Percentiles rank a stretch among this genome's conserved stretches.
Conservation (phyloP, 2,888 invertebrate genomes). For the Hypena proboscidalis region DNA sequence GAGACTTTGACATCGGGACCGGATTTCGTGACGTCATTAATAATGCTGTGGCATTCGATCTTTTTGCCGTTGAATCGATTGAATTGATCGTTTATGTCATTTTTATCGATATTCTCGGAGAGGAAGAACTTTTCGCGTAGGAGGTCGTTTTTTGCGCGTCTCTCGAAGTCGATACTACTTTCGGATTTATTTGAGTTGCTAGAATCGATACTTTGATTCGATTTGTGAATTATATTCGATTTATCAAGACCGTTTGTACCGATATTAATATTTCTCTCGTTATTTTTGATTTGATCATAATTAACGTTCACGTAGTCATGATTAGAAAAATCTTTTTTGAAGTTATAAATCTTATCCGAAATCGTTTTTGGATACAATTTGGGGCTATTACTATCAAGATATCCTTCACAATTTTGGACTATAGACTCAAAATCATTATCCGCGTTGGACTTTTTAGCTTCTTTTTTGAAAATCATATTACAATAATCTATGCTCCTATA, state of each 20-base stretch:
- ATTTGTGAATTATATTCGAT: conserved; percentile 20
- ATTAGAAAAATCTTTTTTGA: conserved; percentile 75
- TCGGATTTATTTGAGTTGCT: conserved; percentile 34
- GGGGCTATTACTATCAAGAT: conserved; percentile 49
- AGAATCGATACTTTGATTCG: conserved; percentile 13
- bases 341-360: conserved; percentile 72
- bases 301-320: conserved; percentile 74
- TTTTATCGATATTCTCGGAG: conserved; percentile 61
- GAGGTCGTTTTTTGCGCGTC: conserved; percentile 68
- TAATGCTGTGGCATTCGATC: conserved; percentile 77
- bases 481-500: conserved; percentile 77
- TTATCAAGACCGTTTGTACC: conserved; percentile 33
- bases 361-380: conserved; percentile 68
- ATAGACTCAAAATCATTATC: conserved; percentile 50
- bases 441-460: conserved; percentile 29
- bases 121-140: conserved; percentile 71
- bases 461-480: conserved; percentile 55
- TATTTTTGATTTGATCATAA: conserved; percentile 42
- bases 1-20: conserved; percentile 71
- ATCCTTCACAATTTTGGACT: conserved; percentile 60
- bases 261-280: conserved; percentile 19
- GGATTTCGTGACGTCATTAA: conserved; percentile 70
- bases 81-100: conserved; percentile 66
- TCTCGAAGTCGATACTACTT: conserved; percentile 48
- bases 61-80: conserved; percentile 67